Evolutionary conservation across 2,797 vertebrate species (phyloP), one percentile per base, ranked within the genome.

Genomic region (Coreius guichenoti): DNA sequence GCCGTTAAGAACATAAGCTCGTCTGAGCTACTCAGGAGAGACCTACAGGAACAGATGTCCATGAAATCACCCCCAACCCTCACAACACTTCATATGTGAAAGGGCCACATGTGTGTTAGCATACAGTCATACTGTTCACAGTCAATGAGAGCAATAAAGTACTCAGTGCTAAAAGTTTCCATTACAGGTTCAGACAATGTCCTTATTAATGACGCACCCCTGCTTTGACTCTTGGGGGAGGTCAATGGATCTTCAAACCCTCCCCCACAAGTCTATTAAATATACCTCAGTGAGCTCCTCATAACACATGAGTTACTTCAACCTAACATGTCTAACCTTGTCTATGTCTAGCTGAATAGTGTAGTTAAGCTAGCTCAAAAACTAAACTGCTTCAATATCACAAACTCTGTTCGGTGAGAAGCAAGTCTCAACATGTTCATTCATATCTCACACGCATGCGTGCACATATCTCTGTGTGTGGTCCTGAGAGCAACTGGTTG

Each of bases 371-470:
- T 58, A 17, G 13, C 51, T 77, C 51, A 77, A 39, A 77, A 58
- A 39, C 51, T n/a, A 23, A 21, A 16, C 21, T 72, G 54, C 16
- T 45, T 17, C 56, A 17, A n/a, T 39, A 61, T 33, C 47, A 75
- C 31, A 21, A 36, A 43, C 84, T 63, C 83, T 81, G 85, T 49
- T 76, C 39, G n/a, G 84, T 43, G 78, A n/a, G 73, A 29, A 72
- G 84, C 94, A 92, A 91, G 94, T 87, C 90, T 89, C 31, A 85
- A 87, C 95, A 93, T 90, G 94, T 88, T 88, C 51, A 87, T 81
- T 69, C 82, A 56, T 73, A 8, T 61, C 31, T 36, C 12, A 23
- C 73, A 45, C 54, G 81, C 43, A 23, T 83, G 77, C 82, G 58
- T 67, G 65, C 85, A 85, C 87, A 87, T 8, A 87, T 56, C 39